phyloP scores from a whole-genome alignment of 2,113 vertebrate genomes.

The Callocephalon fimbriatum region DNA sequence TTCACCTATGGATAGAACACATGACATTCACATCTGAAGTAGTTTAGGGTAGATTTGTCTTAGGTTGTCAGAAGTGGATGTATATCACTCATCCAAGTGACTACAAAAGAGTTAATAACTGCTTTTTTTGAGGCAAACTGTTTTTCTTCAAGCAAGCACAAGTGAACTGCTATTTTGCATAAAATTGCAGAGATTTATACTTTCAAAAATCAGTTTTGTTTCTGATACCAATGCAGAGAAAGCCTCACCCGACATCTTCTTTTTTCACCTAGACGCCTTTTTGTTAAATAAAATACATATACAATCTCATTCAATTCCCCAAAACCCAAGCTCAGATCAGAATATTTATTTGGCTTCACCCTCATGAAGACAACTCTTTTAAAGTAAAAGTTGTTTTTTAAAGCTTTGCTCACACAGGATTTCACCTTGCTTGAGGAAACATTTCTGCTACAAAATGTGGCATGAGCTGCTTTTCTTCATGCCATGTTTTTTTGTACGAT shows the following conservation, averaged over 20 bases:
- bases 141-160: background rate
- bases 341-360: background rate
- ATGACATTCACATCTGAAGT: background rate
- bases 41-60: background rate
- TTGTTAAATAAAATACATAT: background rate
- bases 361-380: background rate
- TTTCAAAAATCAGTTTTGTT: slow-evolving; percentile 15
- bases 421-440: background rate
- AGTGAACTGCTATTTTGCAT: background rate
- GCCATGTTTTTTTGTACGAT: background rate
- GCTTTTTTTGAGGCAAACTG: background rate
- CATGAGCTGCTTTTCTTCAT: background rate
- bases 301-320: background rate
- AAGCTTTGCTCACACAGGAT: background rate
- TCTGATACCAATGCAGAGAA: background rate
- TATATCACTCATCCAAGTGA: background rate
- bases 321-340: background rate
- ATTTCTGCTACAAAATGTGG: background rate
- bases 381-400: background rate
- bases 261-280: background rate
- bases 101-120: background rate
- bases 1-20: background rate
- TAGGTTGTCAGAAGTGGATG: background rate
- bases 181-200: slow-evolving; percentile 17
- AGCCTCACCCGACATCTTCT: background rate